phyloP scores from a whole-genome alignment of 2,797 vertebrate genomes.

The Hydrophis major region DNA sequence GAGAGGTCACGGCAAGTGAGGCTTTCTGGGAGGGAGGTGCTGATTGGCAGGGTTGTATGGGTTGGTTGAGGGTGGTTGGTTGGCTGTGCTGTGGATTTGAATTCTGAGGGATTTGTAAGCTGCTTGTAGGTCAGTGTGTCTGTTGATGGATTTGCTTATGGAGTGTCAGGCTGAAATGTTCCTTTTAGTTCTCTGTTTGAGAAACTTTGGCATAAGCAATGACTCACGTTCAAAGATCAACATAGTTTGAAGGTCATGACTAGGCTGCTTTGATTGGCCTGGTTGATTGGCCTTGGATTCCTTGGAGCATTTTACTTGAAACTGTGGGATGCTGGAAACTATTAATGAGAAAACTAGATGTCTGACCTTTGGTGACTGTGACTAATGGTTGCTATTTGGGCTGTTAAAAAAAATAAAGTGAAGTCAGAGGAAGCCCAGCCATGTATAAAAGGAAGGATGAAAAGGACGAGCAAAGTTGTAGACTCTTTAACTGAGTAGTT shows the following conservation, averaged over 20 bases:
- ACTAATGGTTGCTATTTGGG: conserved; percentile 24
- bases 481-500: background rate
- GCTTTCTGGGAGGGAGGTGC: background rate
- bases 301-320: background rate
- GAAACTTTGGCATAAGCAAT: accelerated
- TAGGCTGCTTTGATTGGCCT: background rate
- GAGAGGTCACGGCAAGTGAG: background rate
- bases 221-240: background rate
- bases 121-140: background rate
- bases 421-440: background rate
- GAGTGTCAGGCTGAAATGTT: background rate
- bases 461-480: background rate
- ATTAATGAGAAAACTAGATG: background rate
- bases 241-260: background rate
- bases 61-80: too few species aligned
- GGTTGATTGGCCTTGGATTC: background rate
- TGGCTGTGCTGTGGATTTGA: background rate
- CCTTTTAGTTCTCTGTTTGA: background rate
- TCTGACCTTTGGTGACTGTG: accelerated
- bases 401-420: background rate
- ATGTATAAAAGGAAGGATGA: background rate
- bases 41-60: background rate
- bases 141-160: background rate
- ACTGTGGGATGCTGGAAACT: background rate
- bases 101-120: background rate